phyloP scores from a whole-genome alignment of 2,888 invertebrate species.

The Bellardia pandia region DNA sequence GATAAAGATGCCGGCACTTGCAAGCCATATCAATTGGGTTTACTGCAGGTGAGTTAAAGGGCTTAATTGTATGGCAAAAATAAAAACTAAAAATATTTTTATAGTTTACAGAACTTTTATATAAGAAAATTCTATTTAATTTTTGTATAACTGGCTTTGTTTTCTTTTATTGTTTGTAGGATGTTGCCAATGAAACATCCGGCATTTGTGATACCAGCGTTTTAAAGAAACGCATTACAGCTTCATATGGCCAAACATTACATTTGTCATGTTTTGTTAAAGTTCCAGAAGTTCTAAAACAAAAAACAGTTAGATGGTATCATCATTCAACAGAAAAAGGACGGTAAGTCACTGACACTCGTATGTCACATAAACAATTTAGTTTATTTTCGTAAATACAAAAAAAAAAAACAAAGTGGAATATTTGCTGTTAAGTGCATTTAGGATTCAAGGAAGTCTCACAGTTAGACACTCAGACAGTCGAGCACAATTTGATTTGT shows the following conservation, averaged over 20 bases:
- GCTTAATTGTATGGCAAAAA: not conserved
- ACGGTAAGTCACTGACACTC: constrained; percentile 84
- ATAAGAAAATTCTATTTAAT: constrained; percentile 36
- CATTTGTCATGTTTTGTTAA: constrained; percentile 96
- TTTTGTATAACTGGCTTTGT: constrained; percentile 83
- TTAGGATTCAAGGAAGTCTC: not conserved
- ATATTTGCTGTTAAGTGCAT: not conserved
- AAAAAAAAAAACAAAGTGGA: not conserved
- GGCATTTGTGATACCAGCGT: constrained; percentile 96
- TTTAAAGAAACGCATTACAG: constrained; percentile 93
- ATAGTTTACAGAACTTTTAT: not conserved
- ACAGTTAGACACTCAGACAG: not conserved
- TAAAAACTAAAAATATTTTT: not conserved
- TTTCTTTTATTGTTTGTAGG: constrained; percentile 87
- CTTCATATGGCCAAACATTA: constrained; percentile 96
- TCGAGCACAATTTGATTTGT: not conserved
- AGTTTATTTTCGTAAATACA: constrained; percentile 26
- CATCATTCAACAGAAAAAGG: constrained; percentile 95
- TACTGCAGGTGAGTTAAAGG: constrained; percentile 81
- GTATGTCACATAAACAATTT: constrained; percentile 40
- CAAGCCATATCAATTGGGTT: constrained; percentile 94
- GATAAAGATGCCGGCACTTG: constrained; percentile 94
- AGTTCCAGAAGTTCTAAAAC: constrained; percentile 93
- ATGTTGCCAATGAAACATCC: constrained; percentile 95
- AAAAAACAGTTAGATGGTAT: constrained; percentile 93